Evolutionary conservation across 30 jellyfish, hydroid and myxozoan species (phyloP).

Genomic region (Rhopilema esculentum): DNA sequence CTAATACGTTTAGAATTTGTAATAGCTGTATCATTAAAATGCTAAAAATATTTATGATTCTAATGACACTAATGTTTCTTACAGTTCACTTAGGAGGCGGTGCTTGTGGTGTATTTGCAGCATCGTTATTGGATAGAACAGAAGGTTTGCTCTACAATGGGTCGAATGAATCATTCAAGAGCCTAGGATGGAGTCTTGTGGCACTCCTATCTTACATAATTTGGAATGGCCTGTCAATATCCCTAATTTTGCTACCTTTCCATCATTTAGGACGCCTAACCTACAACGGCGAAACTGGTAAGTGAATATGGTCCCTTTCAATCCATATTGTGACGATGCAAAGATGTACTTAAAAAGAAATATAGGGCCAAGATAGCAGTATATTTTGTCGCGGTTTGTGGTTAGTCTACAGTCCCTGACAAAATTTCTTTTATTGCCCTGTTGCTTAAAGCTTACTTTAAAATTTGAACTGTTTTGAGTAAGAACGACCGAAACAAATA

Average conservation of each 20-base stretch:
- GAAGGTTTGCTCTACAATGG: constrained; percentile 72
- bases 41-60: too few relatives aligned
- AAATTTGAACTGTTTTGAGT: too few relatives aligned
- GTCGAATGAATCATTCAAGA: constrained; percentile 31
- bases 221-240: constrained; percentile 77
- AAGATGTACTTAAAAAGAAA: background rate
- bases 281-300: constrained; percentile 22
- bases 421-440: too few relatives aligned
- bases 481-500: too few relatives aligned
- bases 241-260: constrained; percentile 56
- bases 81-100: constrained; percentile 96
- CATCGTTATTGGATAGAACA: constrained; percentile 52
- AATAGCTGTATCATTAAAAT: too few relatives aligned
- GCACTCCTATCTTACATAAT: constrained; percentile 73
- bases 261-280: constrained; percentile 30
- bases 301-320: background rate
- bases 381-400: too few relatives aligned
- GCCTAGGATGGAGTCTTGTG: constrained; percentile 84
- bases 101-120: constrained; percentile 83
- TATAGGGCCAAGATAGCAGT: background rate
- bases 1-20: too few relatives aligned
- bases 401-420: too few relatives aligned
- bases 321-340: background rate
- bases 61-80: too few relatives aligned
- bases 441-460: too few relatives aligned